Percentiles rank a stretch among this genome's conserved stretches.
These are phyloP conservation scores for Galbula dea DNA, from an alignment of 2,113 vertebrate genomes.

Conservation along the genomic window DNA sequence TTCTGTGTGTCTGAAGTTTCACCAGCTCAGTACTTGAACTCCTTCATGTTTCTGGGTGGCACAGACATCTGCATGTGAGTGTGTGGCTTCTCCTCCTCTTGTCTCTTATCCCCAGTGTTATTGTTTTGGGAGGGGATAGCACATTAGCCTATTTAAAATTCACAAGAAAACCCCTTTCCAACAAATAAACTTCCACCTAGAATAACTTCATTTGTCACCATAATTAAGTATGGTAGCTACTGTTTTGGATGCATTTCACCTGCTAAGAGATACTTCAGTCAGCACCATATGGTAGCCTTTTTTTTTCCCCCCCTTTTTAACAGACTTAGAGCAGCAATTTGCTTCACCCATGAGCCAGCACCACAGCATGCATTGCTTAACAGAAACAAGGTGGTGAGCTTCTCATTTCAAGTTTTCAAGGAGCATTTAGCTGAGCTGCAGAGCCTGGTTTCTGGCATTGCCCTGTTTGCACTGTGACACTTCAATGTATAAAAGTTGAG, in stretches of 20 bases:
- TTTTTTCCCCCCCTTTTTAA: neutral
- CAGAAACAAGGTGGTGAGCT: neutral
- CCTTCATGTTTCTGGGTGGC: neutral
- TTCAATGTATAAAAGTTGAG: neutral
- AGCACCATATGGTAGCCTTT: constrained; percentile 51
- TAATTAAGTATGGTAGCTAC: constrained; percentile 48
- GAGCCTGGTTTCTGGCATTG: neutral
- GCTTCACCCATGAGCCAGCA: constrained; percentile 35
- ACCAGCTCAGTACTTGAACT: neutral
- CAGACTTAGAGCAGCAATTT: constrained; percentile 56
- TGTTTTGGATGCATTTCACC: constrained; percentile 49
- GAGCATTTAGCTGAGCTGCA: neutral
- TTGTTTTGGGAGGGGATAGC: neutral
- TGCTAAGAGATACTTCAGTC: constrained; percentile 53
- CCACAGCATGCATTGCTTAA: constrained; percentile 6
- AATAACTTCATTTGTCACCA: constrained; percentile 40
- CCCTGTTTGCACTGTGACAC: neutral
- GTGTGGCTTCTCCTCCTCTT: neutral
- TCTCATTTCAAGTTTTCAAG: constrained; percentile 23
- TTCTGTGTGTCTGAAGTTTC: neutral
- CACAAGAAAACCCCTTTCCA: neutral
- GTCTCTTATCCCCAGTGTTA: neutral
- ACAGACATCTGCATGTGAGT: neutral
- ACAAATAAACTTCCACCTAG: neutral
- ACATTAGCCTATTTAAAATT: neutral